Conservation (phyloP, 2,797 vertebrate species). For the Psittacula derbiana region DNA sequence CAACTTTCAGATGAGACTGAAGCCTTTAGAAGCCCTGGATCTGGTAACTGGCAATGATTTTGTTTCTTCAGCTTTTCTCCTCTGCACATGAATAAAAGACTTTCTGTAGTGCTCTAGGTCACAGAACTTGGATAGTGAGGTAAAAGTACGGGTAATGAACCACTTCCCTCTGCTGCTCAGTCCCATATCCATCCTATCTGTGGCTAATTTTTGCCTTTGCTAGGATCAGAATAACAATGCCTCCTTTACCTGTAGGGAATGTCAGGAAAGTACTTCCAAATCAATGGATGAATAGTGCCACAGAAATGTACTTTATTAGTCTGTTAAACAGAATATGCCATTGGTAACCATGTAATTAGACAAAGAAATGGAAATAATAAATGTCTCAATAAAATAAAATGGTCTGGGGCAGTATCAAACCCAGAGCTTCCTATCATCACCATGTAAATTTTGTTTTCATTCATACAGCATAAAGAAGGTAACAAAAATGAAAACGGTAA, state of each 20-base stretch:
- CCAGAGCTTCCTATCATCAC: not conserved
- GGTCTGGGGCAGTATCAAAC: not conserved
- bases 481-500: not conserved
- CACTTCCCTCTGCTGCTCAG: not conserved
- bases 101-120: not conserved
- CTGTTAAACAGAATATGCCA: not conserved
- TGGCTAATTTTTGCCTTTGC: not conserved
- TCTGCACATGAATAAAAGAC: not conserved
- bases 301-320: not conserved
- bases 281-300: not conserved
- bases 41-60: not conserved
- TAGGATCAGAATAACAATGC: not conserved
- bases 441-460: not conserved
- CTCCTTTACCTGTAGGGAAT: not conserved
- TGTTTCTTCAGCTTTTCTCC: not conserved
- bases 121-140: not conserved
- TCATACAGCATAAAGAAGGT: not conserved
- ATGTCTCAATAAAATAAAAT: not conserved
- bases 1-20: not conserved
- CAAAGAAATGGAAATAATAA: conserved; percentile 22
- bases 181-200: not conserved
- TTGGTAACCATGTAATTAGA: not conserved
- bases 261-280: not conserved
- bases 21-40: not conserved
- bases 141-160: not conserved